Evolutionary conservation across 2,797 vertebrate genomes (phyloP).

Genomic region (Tolypeutes matacus): DNA sequence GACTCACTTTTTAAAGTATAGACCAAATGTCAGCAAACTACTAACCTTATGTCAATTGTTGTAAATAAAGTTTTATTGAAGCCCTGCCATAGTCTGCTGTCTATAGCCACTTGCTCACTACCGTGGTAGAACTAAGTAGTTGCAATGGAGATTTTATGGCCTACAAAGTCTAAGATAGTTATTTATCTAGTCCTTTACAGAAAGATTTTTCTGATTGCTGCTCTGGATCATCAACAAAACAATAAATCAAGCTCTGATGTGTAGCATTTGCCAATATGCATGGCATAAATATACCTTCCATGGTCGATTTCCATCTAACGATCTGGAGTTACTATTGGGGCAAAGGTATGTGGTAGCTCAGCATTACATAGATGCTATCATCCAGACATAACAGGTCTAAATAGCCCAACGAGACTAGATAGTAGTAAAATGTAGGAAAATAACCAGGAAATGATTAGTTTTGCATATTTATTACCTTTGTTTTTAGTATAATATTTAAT

Average conservation of each 20-base stretch:
- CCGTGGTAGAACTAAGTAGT: neutral
- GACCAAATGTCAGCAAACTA: neutral
- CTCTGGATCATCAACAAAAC: neutral
- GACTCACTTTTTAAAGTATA: conserved; percentile 12
- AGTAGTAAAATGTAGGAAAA: neutral
- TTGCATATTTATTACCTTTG: neutral
- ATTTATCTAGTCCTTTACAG: neutral
- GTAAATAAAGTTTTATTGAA: conserved; percentile 51
- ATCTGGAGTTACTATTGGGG: neutral
- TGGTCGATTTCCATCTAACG: neutral
- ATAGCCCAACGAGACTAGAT: neutral
- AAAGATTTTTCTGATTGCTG: neutral
- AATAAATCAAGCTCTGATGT: neutral
- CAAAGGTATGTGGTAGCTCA: neutral
- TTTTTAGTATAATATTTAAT: neutral
- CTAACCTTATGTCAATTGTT: neutral
- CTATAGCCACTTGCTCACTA: neutral
- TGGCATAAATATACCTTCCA: neutral
- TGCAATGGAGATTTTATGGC: neutral
- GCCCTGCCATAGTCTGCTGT: neutral
- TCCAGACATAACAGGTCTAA: neutral
- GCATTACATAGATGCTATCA: neutral
- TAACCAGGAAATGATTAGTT: neutral
- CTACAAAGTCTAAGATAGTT: neutral
- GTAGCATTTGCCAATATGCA: neutral